Base-by-base conservation (phyloP, 2,888 invertebrate genomes). In the Acronicta aceris region DNA sequence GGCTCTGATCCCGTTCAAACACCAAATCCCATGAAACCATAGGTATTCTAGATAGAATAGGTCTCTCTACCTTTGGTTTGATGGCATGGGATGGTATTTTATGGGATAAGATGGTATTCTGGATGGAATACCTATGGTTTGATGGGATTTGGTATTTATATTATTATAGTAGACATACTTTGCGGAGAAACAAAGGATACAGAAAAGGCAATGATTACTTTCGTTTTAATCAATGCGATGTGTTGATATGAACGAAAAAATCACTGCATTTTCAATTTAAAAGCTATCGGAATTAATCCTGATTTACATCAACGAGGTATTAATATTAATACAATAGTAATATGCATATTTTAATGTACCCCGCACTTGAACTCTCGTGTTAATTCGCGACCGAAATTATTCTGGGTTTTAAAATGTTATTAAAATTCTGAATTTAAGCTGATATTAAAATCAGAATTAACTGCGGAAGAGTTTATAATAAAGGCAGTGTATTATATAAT, bases 341-440 rank as follows among this genome's bases (percentile, higher is more conserved):
- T 36, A 27, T 45, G 45, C 30, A 50, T 57, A 50, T 68, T 56
- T 42, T 33, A n/a, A 47, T 41, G 13, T 33, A 33, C 33, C 33
- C 12, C 33, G 15, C 15, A 33, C 42, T 50, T 42, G n/a, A n/a
- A 41, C 16, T 48, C 52, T 38, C 25, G 13, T 21, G 17, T 48
- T 55, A 51, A 61, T 55, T n/a, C 25, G 9, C 13, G 47, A 42
- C 38, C 45, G 41, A 54, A 15, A 17, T 46, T 13, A 41, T 62
- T 47, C n/a, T 4, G 6, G n/a, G 15, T 17, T 59, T 65, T 36
- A 52, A 64, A 64, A 30, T 30, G 59, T 43, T 55, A 70, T 59
- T 70, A 40, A 53, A 49, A 68, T 70, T 59, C 52, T 6, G 70
- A 55, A 64, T 67, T 56, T 62, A n/a, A 56, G 52, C 62, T 30